Percentiles rank a stretch among this genome's conserved stretches.
phyloP scores from a whole-genome alignment of 2,797 vertebrate species.

The Esox lucius region DNA sequence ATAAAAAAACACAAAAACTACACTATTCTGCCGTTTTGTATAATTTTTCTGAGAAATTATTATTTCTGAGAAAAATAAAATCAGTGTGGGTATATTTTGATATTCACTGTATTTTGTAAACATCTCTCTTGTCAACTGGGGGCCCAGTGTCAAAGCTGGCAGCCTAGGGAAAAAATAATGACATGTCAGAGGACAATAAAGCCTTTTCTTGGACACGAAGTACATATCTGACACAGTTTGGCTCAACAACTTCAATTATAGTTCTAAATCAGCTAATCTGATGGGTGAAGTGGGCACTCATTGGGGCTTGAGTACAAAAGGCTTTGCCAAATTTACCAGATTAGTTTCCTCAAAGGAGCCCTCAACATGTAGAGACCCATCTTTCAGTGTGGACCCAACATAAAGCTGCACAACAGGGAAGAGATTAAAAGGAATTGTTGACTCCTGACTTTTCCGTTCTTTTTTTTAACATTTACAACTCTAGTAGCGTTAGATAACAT shows the following conservation, averaged over 20 bases:
- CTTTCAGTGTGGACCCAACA: neutral
- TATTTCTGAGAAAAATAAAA: too few species aligned
- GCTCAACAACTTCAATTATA: slow-evolving; percentile 19
- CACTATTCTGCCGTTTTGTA: too few species aligned
- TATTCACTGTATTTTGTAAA: neutral
- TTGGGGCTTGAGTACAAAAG: slow-evolving; percentile 1
- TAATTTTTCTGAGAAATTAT: too few species aligned
- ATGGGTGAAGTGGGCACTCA: slow-evolving; percentile 14
- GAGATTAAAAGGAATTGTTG: neutral
- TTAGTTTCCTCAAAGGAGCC: slow-evolving; percentile 11
- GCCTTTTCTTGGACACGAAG: neutral
- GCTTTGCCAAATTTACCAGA: slow-evolving; percentile 11
- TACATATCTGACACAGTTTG: slow-evolving; percentile 15
- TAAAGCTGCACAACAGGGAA: neutral
- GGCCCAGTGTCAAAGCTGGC: slow-evolving; percentile 3
- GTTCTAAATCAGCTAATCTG: slow-evolving; percentile 24
- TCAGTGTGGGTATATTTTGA: too few species aligned
- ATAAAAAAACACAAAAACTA: too few species aligned
- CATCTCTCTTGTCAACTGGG: neutral
- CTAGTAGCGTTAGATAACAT: neutral
- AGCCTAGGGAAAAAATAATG: neutral
- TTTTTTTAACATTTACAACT: neutral
- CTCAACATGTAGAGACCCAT: slow-evolving; percentile 1
- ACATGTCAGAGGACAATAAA: slow-evolving; percentile 9
- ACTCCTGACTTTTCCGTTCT: neutral